Evolutionary conservation across 1,140 invertebrate genomes (phyloP), one percentile per base, ranked within the genome.

Genomic region (Palaemon carinicauda): DNA sequence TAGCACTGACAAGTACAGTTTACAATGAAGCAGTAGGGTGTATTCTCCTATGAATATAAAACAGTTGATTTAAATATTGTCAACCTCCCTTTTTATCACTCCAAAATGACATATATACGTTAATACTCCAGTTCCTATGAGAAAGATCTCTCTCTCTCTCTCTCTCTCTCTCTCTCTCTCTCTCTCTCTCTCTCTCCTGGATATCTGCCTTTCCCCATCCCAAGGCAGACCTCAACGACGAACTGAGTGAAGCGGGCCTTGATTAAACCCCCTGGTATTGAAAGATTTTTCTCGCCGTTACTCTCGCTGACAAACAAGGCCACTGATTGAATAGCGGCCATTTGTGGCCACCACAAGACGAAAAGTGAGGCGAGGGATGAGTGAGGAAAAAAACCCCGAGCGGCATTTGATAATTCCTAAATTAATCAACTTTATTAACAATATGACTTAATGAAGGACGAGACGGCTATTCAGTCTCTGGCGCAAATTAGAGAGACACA

Each of bases 391-490:
- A 31, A 31, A 15, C 17, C n/a, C 24, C 21, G 65, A 27, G 29
- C 65, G 65, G 29, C 65, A 69, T 31, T 29, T 27, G 19, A 29
- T 79, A 27, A 53, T 79, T 79, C n/a, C 41, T 54, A 53, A 79
- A 79, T 79, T 79, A 79, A 79, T 79, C 77, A 79, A 51, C 77
- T 52, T 51, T 79, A 54, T 51, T 54, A 51, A 79, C 77, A 79
- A 79, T 79, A 79, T 79, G 77, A 79, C 77, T 69, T 69, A 69
- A 79, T 79, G 77, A 79, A 21, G 19, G 41, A 79, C 77, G 33
- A 50, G 51, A 27, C 27, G 21, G 29, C 41, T 21, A 79, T 79
- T 52, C 41, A 53, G 52, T 78, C 24, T 9, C 41, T n/a, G n/a
- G 41, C 77, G 51, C 77, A 79, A 79, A 79, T 79, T 79, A 79